phyloP scores from a whole-genome alignment of 2,888 invertebrate genomes.

The Chironomus tentans region DNA sequence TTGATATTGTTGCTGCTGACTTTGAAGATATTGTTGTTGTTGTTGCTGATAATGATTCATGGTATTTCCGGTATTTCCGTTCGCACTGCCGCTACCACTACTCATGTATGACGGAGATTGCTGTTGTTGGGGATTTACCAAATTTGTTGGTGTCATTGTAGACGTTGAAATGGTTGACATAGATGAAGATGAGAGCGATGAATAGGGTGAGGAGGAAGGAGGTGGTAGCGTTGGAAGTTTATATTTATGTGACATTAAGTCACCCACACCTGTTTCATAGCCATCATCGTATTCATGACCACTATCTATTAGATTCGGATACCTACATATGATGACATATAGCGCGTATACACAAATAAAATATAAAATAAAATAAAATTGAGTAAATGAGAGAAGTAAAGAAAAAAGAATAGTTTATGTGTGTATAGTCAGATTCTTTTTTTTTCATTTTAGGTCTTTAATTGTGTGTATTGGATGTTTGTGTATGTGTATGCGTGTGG shows the following conservation, averaged over 20 bases:
- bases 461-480: too few species aligned
- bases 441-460: too few species aligned
- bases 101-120: conserved; percentile 20
- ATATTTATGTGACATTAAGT: conserved; percentile 37
- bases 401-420: background rate
- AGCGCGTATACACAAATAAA: background rate
- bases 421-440: too few species aligned
- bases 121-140: conserved; percentile 13
- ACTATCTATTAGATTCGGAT: conserved; percentile 25
- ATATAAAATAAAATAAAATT: too few species aligned
- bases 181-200: conserved; percentile 33
- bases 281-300: conserved; percentile 56
- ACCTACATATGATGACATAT: conserved; percentile 4
- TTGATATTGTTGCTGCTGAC: conserved; percentile 16
- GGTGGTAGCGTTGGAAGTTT: conserved; percentile 24
- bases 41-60: conserved; percentile 19
- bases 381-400: background rate
- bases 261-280: conserved; percentile 75
- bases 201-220: conserved; percentile 33
- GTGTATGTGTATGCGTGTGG: too few species aligned
- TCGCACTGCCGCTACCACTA: background rate
- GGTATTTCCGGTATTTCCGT: conserved; percentile 23
- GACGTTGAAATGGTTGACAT: conserved; percentile 19
- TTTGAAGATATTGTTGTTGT: conserved; percentile 9
- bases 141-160: conserved; percentile 11